These are phyloP conservation scores for Pipistrellus pipistrellus DNA, from an alignment of 2,797 vertebrate species.

Conservation along the genomic window DNA sequence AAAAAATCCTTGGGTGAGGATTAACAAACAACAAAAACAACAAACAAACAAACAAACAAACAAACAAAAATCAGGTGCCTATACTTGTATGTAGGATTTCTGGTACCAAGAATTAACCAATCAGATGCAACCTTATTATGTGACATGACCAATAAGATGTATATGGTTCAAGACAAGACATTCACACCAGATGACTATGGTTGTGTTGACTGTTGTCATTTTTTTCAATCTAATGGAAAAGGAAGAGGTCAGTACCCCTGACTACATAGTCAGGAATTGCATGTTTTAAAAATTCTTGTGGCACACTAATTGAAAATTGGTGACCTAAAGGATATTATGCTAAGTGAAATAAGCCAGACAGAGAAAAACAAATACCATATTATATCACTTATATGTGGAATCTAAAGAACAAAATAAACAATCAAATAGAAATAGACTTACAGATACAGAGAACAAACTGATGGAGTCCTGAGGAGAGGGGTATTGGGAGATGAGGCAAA, in stretches of 20 bases:
- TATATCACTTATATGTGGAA: not conserved
- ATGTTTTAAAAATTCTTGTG: not conserved
- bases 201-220: not conserved
- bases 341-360: not conserved
- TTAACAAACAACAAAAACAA: not conserved
- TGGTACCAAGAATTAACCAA: not conserved
- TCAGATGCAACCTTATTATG: not conserved
- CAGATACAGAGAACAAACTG: not conserved
- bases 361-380: not conserved
- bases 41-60: too few species aligned
- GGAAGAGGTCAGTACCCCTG: not conserved
- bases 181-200: not conserved
- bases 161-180: not conserved
- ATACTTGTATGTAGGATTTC: not conserved
- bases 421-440: not conserved
- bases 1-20: not conserved
- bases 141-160: not conserved
- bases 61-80: not conserved
- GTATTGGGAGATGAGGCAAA: not conserved
- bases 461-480: not conserved
- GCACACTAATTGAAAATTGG: not conserved
- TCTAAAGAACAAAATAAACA: not conserved
- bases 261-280: not conserved
- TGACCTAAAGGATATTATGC: not conserved
- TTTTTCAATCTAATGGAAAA: not conserved